Base-by-base conservation (phyloP, 2,888 invertebrate genomes). In the Hartigia nigra region DNA sequence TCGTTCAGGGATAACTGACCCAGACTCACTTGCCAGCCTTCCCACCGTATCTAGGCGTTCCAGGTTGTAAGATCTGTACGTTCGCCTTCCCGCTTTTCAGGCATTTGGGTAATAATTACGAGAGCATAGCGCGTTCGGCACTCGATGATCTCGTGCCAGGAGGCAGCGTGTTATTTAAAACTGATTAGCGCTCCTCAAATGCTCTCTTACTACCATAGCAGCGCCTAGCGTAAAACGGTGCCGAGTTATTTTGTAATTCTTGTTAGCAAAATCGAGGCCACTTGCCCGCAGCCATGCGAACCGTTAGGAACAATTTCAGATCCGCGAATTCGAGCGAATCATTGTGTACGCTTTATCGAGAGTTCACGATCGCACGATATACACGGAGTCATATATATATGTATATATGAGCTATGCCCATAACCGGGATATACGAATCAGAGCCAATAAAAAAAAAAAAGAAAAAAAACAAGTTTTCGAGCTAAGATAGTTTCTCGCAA, bases 301-400 rank as follows among this genome's bases (percentile, higher is more conserved):
- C 82, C 84, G 84, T 84, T 82, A 84, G 82, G 80, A 76, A 76
- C 72, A 79, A 37, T 79, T 76, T 76, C 78, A 69, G 76, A 79
- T 79, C 78, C 79, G 83, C 82, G 77, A 82, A 83, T 82, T 82
- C 79, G 72, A 72, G 34, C 55, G 55, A 23, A 55, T 55, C 55
- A 55, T 55, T 55, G 55, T 55, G 55, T 55, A 55, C 55, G 55
- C 55, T 55, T 55, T 55, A 55, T 55, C 55, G 55, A 55, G 55
- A 55, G 55, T 55, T 55, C 55, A 55, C 55, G 55, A 55, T 55
- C 55, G 23, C 55, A 55, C 55, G 55, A 55, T 23, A 23, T 55
- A 55, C 55, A 23, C 55, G 2, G 39, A 39, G 39, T 39, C 39
- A 1, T 39, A 23, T 14, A 39, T 14, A 23, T 2, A 23, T 55